Conservation (phyloP, 2,113 vertebrate genomes). For the Nestor notabilis region DNA sequence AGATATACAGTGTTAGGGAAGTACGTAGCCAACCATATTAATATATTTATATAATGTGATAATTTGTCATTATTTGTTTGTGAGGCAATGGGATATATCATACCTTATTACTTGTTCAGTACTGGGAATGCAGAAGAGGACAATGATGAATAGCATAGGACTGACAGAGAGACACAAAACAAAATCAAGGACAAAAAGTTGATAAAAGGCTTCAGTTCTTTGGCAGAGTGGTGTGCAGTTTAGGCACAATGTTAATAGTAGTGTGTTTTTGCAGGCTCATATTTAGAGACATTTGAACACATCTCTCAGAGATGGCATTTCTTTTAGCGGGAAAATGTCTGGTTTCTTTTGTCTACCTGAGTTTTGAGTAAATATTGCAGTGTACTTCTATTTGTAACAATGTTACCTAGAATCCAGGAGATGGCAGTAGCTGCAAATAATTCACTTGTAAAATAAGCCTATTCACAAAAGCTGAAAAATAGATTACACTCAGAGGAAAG, state of each 20-base stretch:
- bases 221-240: neutral
- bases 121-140: neutral
- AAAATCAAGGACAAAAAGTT: neutral
- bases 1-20: neutral
- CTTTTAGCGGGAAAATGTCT: neutral
- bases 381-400: neutral
- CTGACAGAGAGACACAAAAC: neutral
- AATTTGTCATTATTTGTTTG: slow-evolving; percentile 40
- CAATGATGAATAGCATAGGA: neutral
- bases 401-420: slow-evolving; percentile 11
- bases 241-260: neutral
- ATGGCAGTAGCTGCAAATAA: slow-evolving; percentile 31
- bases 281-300: neutral
- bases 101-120: neutral
- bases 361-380: neutral
- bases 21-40: neutral
- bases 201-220: neutral
- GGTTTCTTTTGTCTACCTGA: neutral
- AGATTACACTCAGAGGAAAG: neutral
- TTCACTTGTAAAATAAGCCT: neutral
- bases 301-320: neutral
- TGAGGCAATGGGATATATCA: neutral
- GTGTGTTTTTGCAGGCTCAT: neutral
- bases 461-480: neutral
- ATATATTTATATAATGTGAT: neutral